Evolutionary conservation across 2,888 invertebrate genomes (phyloP).

Genomic region (Pollenia amentaria): DNA sequence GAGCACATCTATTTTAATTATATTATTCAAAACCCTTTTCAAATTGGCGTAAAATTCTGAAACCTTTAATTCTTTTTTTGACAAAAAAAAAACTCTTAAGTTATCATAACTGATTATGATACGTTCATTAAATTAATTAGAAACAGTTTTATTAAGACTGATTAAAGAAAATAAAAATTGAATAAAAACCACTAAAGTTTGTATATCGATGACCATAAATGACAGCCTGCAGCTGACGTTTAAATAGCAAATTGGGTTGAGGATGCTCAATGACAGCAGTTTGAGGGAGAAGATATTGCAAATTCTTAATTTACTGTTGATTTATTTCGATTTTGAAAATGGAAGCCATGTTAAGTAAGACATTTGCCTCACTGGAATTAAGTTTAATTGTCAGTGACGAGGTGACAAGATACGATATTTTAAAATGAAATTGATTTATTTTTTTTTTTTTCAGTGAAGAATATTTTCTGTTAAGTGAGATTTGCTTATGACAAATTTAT

Average conservation of each 20-base stretch:
- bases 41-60: too few relatives aligned
- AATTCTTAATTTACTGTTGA: background rate
- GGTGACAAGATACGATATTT: background rate
- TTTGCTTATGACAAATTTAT: background rate
- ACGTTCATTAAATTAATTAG: too few relatives aligned
- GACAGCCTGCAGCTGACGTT: constrained; percentile 5
- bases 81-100: background rate
- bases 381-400: background rate
- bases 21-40: too few relatives aligned
- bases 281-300: background rate
- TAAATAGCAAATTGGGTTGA: constrained; percentile 25
- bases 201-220: background rate
- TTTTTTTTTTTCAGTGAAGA: background rate
- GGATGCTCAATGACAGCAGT: background rate
- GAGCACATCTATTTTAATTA: too few relatives aligned
- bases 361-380: background rate
- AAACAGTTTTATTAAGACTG: too few relatives aligned
- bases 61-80: too few relatives aligned
- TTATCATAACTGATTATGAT: too few relatives aligned
- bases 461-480: background rate
- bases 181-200: too few relatives aligned
- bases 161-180: too few relatives aligned
- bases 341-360: background rate
- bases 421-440: constrained; percentile 1
- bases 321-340: constrained; percentile 2